Percentiles rank a stretch among this genome's conserved stretches.
Evolutionary conservation across 2,888 invertebrate species (phyloP).

Genomic region (Cephus nigrinus): DNA sequence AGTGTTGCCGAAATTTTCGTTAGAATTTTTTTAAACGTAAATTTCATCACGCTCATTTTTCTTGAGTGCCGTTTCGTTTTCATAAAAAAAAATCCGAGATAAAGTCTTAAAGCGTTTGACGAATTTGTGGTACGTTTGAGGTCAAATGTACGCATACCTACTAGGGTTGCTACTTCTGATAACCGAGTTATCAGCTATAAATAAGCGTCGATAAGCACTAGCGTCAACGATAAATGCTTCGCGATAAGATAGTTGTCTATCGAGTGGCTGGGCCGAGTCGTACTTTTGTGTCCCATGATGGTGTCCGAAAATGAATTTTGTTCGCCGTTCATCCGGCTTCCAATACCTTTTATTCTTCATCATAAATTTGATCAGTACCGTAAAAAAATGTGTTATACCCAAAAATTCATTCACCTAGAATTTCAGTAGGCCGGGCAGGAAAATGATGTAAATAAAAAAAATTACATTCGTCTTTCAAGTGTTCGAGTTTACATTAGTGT

Average conservation of each 20-base stretch:
- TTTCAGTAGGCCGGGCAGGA: neutral
- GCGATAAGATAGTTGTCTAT: conserved; percentile 34
- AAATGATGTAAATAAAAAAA: neutral
- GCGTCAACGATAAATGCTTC: conserved; percentile 27
- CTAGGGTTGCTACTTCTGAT: conserved; percentile 17
- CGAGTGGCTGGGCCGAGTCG: neutral
- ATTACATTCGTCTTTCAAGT: neutral
- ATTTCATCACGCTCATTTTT: neutral
- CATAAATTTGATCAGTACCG: neutral
- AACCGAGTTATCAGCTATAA: conserved; percentile 39
- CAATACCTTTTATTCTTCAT: neutral
- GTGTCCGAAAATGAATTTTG: neutral
- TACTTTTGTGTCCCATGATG: neutral
- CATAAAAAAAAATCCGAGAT: neutral
- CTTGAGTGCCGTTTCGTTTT: neutral
- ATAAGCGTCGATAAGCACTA: conserved; percentile 34
- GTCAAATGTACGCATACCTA: neutral
- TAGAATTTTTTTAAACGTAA: neutral
- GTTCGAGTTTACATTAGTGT: neutral
- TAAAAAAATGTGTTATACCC: neutral
- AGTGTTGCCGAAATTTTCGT: neutral
- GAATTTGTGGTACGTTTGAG: neutral
- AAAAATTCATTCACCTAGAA: neutral
- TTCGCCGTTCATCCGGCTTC: neutral
- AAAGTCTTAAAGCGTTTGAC: neutral